Conservation (phyloP, 2,888 invertebrate species). For the Limnephilus rhombicus region DNA sequence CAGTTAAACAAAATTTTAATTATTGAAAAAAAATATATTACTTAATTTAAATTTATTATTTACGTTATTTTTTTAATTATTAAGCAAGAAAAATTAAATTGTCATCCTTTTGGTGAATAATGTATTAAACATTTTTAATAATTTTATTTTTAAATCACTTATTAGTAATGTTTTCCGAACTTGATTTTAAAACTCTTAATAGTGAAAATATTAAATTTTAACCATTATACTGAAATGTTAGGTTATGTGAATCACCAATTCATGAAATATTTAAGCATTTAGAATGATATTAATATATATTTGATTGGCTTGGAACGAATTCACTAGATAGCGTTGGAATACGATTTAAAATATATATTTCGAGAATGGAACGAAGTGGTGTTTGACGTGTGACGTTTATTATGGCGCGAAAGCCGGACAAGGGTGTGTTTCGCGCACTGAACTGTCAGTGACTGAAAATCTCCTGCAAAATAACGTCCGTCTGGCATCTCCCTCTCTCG, state of each 20-base stretch:
- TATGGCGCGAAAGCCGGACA: slow-evolving; percentile 20
- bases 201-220: not conserved
- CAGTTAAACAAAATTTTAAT: not conserved
- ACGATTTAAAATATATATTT: slow-evolving; percentile 21
- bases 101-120: slow-evolving; percentile 17
- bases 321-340: not conserved
- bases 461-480: slow-evolving; percentile 37
- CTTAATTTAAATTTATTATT: no score
- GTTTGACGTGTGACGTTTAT: slow-evolving; percentile 30
- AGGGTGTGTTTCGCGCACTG: slow-evolving; percentile 28
- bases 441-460: slow-evolving; percentile 48
- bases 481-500: slow-evolving; percentile 23
- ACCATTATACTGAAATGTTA: not conserved
- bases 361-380: slow-evolving; percentile 31
- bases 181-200: not conserved
- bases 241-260: not conserved
- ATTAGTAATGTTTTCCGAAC: not conserved
- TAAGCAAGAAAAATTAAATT: not conserved
- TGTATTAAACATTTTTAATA: slow-evolving; percentile 29
- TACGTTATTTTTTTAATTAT: not conserved
- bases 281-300: not conserved
- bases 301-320: not conserved
- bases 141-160: not conserved
- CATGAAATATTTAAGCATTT: not conserved
- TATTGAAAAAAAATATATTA: not conserved